Evolutionary conservation across 30 jellyfish, hydroid and myxozoan species (phyloP).

Genomic region (Phacellophora camtschatica): DNA sequence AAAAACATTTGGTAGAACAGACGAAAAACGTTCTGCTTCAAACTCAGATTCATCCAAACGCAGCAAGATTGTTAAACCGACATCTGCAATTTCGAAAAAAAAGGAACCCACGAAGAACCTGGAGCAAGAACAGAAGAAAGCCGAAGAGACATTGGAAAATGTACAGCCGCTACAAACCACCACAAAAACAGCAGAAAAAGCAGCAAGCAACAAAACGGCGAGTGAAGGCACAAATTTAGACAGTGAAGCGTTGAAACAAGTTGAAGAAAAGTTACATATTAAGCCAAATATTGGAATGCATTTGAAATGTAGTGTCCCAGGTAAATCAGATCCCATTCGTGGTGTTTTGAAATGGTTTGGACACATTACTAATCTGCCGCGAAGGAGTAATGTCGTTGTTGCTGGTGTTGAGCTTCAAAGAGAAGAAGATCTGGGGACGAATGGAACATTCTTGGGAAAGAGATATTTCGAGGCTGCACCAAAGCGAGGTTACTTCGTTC

Average conservation of each 20-base stretch:
- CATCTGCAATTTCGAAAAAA: not conserved
- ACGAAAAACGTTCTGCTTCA: not conserved
- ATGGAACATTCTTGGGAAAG: conserved; percentile 97
- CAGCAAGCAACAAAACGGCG: not conserved
- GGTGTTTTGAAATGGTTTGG: conserved; percentile 92
- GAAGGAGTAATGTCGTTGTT: conserved; percentile 81
- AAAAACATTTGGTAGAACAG: conserved; percentile 11
- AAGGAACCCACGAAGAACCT: not conserved
- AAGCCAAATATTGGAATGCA: conserved; percentile 85
- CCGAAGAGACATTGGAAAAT: not conserved
- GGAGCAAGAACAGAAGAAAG: conserved; percentile 9
- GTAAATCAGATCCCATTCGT: conserved; percentile 74
- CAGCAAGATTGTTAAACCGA: conserved; percentile 53
- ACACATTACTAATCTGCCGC: conserved; percentile 86
- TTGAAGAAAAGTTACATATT: conserved; percentile 71
- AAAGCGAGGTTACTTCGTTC: conserved; percentile 94
- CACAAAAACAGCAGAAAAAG: not conserved
- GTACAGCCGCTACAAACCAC: not conserved
- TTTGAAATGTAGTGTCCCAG: conserved; percentile 85
- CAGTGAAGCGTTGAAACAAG: conserved; percentile 54
- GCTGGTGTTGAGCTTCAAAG: conserved; percentile 96
- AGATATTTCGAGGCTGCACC: conserved; percentile 84
- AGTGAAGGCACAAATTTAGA: conserved; percentile 30
- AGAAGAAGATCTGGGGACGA: conserved; percentile 97
- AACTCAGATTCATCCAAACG: conserved; percentile 7